Evolutionary conservation across 1,140 invertebrate genomes (phyloP).

Genomic region (Lucilia sericata): DNA sequence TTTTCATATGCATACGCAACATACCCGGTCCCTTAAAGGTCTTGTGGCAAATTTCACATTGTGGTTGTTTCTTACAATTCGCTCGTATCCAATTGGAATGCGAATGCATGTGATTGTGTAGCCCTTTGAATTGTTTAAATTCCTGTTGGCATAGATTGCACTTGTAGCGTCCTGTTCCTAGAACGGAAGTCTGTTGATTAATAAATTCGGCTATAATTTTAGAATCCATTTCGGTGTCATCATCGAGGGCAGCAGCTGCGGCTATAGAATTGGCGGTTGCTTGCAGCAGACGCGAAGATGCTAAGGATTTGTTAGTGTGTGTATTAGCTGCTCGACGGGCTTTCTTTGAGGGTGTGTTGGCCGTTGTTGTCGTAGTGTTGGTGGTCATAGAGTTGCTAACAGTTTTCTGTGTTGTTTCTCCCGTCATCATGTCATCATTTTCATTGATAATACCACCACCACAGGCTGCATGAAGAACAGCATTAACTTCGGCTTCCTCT

Average conservation of each 20-base stretch:
- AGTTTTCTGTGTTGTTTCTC: not conserved
- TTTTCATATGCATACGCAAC: slow-evolving; percentile 74
- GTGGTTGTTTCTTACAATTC: slow-evolving; percentile 74
- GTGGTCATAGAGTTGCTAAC: slow-evolving; percentile 3
- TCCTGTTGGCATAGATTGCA: slow-evolving; percentile 73
- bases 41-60: slow-evolving; percentile 72
- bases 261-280: slow-evolving; percentile 64
- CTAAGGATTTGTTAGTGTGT: slow-evolving; percentile 49
- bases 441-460: not conserved
- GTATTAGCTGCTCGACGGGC: not conserved
- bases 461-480: slow-evolving; percentile 46
- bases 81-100: slow-evolving; percentile 74
- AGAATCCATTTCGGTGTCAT: slow-evolving; percentile 62
- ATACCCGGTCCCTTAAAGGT: slow-evolving; percentile 73
- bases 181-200: slow-evolving; percentile 58
- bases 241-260: slow-evolving; percentile 55
- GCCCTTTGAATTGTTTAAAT: slow-evolving; percentile 72
- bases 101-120: slow-evolving; percentile 72
- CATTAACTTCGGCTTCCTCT: slow-evolving; percentile 45
- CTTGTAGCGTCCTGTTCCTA: slow-evolving; percentile 69
- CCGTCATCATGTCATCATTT: not conserved
- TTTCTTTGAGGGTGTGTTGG: slow-evolving; percentile 24
- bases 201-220: slow-evolving; percentile 66
- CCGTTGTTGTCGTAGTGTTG: slow-evolving; percentile 1
- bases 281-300: slow-evolving; percentile 60